These are phyloP conservation scores for Charadrius vociferus DNA, from an alignment of 2,113 vertebrate species.

Conservation along the genomic window DNA sequence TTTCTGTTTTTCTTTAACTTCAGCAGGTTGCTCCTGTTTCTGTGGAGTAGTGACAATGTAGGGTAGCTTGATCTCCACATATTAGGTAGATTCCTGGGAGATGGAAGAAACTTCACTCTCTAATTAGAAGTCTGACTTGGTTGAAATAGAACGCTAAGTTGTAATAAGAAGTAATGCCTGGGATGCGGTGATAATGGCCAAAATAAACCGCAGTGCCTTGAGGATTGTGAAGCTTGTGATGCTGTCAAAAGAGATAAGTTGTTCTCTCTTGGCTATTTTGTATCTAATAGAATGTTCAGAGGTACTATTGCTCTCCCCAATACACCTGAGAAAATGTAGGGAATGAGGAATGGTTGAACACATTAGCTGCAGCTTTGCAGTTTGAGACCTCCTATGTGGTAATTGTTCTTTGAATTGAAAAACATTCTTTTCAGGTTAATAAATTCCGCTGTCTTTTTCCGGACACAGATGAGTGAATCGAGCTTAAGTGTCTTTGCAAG, in stretches of 20 bases:
- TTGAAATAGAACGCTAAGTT: background rate
- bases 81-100: background rate
- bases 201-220: background rate
- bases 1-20: background rate
- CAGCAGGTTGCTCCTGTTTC: background rate
- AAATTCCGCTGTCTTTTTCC: background rate
- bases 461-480: background rate
- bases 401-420: background rate
- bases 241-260: background rate
- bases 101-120: background rate
- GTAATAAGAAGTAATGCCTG: background rate
- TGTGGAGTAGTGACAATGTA: background rate
- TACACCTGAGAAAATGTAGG: background rate
- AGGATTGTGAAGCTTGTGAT: background rate
- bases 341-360: background rate
- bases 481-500: background rate
- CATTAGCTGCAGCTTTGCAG: background rate
- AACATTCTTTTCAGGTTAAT: background rate
- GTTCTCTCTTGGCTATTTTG: background rate
- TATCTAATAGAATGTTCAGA: background rate
- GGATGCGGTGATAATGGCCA: background rate
- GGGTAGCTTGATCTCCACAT: fast-evolving
- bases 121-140: background rate
- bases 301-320: background rate
- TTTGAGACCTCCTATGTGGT: background rate